Evolutionary conservation across 2,888 invertebrate genomes (phyloP), one percentile per base, ranked within the genome.

Genomic region (Buathra laborator): DNA sequence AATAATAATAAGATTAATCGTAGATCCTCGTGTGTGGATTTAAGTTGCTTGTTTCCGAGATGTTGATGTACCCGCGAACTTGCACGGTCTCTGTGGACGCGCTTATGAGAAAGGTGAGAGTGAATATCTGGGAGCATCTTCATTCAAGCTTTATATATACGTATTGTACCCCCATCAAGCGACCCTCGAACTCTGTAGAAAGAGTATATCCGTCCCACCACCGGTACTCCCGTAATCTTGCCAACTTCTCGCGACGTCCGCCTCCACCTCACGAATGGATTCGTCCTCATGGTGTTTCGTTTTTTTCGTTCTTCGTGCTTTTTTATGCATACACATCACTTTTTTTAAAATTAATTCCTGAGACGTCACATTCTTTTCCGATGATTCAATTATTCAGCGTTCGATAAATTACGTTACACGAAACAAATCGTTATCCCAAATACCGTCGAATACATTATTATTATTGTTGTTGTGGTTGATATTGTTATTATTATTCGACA

Each of bases 51-150:
- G 51, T 62, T 78, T 16, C 71, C 51, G 66, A 71, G 77, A 83
- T 78, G 32, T 74, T 66, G 62, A 76, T 80, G 48, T 24, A 81
- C 46, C 68, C 85, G 85, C 82, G 79, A 82, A 85, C 85, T 74
- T 72, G 70, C 79, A 70, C 76, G 82, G 75, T 78, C 74, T 53
- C 85, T 83, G 89, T 88, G 90, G 86, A 89, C 91, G 89, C 90
- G 91, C 90, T 92, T 92, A 90, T 90, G 91, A 92, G 94, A 94
- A 93, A 93, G 93, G 93, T 92, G 92, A 93, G 93, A 93, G 93
- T 92, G 94, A 94, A 94, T 93, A 94, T 91, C 93, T 92, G 90
- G 91, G 92, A 94, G 93, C 93, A 94, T 93, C 94, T 94, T 93
- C 93, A 93, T 93, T 93, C 92, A 91, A 92, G 92, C 93, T 94